Evolutionary conservation across 1,140 invertebrate species (phyloP).

Genomic region (Odontomachus brunneus): DNA sequence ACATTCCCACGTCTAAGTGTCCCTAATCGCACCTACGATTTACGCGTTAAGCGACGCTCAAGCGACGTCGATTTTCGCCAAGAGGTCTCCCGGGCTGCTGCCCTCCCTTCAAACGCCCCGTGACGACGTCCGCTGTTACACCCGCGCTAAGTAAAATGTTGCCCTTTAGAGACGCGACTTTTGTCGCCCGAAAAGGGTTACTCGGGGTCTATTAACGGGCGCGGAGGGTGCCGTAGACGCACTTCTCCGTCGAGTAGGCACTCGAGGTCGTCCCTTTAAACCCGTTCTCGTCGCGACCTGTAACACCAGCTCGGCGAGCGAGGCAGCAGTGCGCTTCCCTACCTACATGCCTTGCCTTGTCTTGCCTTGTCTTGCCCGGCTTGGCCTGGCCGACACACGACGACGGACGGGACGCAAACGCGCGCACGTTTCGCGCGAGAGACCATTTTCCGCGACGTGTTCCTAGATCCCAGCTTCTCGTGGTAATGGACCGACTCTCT

Average conservation of each 20-base stretch:
- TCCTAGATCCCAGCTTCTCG: conserved; percentile 5
- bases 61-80: not conserved
- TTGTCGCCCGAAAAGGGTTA: conserved; percentile 39
- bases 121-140: not conserved
- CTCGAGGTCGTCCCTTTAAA: conserved; percentile 57
- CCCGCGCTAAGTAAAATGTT: conserved; percentile 43
- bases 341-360: not conserved
- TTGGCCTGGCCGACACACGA: not conserved
- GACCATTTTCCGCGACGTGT: conserved; percentile 14
- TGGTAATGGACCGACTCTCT: not conserved
- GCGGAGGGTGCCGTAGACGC: conserved; percentile 35
- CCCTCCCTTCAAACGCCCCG: not conserved
- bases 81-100: not conserved
- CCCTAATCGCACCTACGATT: too few relatives aligned
- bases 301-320: conserved; percentile 14
- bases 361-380: too few relatives aligned
- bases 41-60: not conserved
- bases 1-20: too few relatives aligned
- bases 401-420: not conserved
- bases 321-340: not conserved
- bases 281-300: conserved; percentile 47
- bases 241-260: conserved; percentile 34
- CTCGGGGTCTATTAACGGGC: conserved; percentile 19
- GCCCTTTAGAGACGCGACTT: conserved; percentile 36
- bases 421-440: not conserved